Conservation (phyloP, 2,797 vertebrate genomes). For the Philypnodon macrostomus region DNA sequence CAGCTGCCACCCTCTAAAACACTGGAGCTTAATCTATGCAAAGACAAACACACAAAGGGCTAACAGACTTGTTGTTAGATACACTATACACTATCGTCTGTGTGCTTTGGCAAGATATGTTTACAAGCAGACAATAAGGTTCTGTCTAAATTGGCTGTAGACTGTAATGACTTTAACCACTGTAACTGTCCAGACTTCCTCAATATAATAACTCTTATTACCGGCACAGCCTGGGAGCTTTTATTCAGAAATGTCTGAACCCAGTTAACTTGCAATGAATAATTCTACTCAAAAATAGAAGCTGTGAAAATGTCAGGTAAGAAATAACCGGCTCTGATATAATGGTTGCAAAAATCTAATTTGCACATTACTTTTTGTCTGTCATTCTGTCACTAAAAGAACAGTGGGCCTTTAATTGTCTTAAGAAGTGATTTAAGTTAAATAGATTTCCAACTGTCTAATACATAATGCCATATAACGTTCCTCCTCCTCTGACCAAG, state of each 20-base stretch:
- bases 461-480: constrained; percentile 20
- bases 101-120: constrained; percentile 5
- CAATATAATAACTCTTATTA: background rate
- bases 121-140: constrained; percentile 11
- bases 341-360: background rate
- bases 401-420: constrained; percentile 33
- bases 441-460: constrained; percentile 22
- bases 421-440: constrained; percentile 5
- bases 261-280: constrained; percentile 8
- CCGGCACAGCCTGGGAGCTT: background rate
- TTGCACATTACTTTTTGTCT: constrained; percentile 40
- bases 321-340: too few species aligned
- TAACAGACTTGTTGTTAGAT: constrained; percentile 11
- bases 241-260: constrained; percentile 2
- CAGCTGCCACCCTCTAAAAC: constrained; percentile 38
- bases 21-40: constrained; percentile 36
- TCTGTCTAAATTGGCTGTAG: constrained; percentile 2
- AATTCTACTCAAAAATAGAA: constrained; percentile 25
- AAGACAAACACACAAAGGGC: constrained; percentile 18
- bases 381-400: constrained; percentile 48
- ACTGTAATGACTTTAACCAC: background rate
- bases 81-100: background rate
- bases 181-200: background rate
- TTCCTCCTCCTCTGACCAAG: constrained; percentile 6
- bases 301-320: background rate